Conservation (phyloP, 2,888 invertebrate species). For the Lottia scabra region DNA sequence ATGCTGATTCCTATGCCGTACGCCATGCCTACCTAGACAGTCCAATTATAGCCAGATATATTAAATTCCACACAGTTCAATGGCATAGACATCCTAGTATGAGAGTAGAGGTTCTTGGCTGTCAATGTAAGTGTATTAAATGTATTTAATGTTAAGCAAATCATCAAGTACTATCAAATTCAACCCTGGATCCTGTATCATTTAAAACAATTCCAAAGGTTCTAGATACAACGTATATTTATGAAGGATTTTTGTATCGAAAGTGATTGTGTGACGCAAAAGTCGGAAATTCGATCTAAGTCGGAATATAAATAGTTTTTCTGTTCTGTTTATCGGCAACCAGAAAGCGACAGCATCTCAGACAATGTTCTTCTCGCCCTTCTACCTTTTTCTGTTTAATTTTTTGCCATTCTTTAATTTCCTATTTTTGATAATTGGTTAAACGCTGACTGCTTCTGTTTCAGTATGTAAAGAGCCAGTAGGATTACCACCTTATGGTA, state of each 20-base stretch:
- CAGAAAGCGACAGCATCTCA: too few species aligned
- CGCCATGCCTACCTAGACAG: constrained; percentile 71
- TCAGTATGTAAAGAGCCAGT: constrained; percentile 72
- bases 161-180: neutral
- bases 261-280: too few species aligned
- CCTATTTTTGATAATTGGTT: too few species aligned
- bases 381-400: too few species aligned
- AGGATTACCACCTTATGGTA: constrained; percentile 70
- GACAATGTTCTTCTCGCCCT: too few species aligned
- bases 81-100: constrained; percentile 72
- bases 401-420: too few species aligned
- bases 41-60: constrained; percentile 71
- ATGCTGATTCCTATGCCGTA: constrained; percentile 70
- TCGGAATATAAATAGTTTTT: too few species aligned
- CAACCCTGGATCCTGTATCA: too few species aligned
- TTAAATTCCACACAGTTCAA: constrained; percentile 71
- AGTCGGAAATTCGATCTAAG: neutral
- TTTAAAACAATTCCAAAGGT: too few species aligned
- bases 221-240: too few species aligned
- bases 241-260: too few species aligned
- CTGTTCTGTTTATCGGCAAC: too few species aligned
- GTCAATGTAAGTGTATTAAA: constrained; percentile 69
- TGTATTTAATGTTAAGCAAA: neutral
- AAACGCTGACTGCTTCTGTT: constrained; percentile 14
- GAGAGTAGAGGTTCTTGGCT: constrained; percentile 72